Evolutionary conservation across 2,888 invertebrate species (phyloP).

Genomic region (Suillia variegata): DNA sequence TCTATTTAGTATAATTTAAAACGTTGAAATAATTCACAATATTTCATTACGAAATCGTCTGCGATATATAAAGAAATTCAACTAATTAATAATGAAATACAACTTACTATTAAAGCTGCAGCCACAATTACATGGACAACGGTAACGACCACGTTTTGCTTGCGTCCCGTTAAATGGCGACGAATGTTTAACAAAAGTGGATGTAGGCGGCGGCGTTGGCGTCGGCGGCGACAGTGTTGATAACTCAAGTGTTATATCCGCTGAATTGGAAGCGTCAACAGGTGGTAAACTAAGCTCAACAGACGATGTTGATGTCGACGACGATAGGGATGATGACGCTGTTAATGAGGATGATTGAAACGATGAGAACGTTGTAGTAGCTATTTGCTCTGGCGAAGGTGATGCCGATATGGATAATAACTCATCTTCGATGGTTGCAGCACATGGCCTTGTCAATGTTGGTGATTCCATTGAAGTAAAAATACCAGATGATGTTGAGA

Average conservation of each 20-base stretch:
- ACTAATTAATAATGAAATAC: neutral
- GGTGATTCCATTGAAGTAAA: constrained; percentile 5
- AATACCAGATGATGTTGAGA: neutral
- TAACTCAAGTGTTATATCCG: constrained; percentile 3
- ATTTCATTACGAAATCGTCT: neutral
- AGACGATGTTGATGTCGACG: constrained; percentile 1
- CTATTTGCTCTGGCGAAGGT: neutral
- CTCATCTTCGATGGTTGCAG: constrained; percentile 16
- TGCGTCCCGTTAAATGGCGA: neutral
- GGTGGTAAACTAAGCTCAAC: constrained; percentile 3
- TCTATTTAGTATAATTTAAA: too few species aligned
- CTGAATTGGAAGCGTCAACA: constrained; percentile 9
- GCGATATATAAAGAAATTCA: too few species aligned
- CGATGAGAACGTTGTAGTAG: neutral
- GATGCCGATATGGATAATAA: constrained; percentile 7
- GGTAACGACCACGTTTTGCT: constrained; percentile 14
- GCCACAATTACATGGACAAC: constrained; percentile 30
- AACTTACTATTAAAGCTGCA: constrained; percentile 30
- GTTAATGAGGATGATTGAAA: constrained; percentile 2
- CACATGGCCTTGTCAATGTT: neutral
- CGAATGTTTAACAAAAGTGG: neutral
- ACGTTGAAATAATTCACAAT: neutral
- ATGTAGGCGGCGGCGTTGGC: neutral
- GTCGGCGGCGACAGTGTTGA: neutral
- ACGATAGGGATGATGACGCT: constrained; percentile 1